phyloP scores from a whole-genome alignment of 1,140 invertebrate genomes.

The Pinna nobilis region DNA sequence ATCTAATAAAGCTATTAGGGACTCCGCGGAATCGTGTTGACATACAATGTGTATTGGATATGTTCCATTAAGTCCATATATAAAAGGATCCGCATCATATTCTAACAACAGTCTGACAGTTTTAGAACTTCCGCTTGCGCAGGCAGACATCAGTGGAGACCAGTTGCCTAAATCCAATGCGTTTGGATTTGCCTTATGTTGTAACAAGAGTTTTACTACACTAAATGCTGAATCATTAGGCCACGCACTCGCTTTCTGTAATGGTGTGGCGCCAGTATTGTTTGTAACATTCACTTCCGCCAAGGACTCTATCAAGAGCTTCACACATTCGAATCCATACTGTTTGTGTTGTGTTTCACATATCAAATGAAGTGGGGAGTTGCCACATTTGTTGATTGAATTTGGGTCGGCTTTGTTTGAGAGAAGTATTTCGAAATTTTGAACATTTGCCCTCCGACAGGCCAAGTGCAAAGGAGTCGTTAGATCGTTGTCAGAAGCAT shows the following conservation, averaged over 20 bases:
- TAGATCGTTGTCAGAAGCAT: neutral
- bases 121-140: conserved; percentile 12
- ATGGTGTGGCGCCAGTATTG: conserved; percentile 15
- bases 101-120: conserved; percentile 3
- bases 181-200: conserved; percentile 1
- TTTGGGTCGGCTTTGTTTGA: conserved; percentile 10
- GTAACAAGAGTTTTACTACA: conserved; percentile 3
- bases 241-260: conserved; percentile 20
- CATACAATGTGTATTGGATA: too few species aligned
- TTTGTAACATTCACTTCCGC: conserved; percentile 17
- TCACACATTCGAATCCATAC: neutral
- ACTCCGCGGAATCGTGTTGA: too few species aligned
- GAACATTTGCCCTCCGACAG: neutral
- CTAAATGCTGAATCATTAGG: conserved; percentile 9
- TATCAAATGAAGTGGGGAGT: conserved; percentile 10
- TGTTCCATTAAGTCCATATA: too few species aligned
- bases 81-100: conserved; percentile 10
- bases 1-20: too few species aligned
- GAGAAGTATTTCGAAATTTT: conserved; percentile 11
- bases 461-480: conserved; percentile 25
- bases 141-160: conserved; percentile 26
- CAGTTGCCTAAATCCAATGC: conserved; percentile 1
- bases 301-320: neutral
- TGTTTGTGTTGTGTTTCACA: conserved; percentile 4
- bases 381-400: neutral